Base-by-base conservation (phyloP, 2,888 invertebrate species). In the Epinotia ramella region DNA sequence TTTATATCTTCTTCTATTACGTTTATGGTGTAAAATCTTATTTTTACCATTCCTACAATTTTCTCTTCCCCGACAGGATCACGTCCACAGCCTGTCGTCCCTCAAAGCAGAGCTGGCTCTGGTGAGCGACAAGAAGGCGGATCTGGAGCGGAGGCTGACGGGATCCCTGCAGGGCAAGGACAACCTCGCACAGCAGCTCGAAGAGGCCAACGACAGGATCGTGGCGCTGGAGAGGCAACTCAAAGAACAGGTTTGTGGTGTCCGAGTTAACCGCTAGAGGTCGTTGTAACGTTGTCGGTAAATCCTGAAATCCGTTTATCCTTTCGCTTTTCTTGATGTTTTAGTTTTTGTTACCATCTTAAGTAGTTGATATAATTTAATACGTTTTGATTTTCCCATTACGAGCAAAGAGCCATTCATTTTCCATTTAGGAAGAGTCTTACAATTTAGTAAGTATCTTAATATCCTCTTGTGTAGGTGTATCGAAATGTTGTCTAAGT, bases 131-230 rank as follows among this genome's bases (percentile, higher is more conserved):
- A 97, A 98, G 88, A 97, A 97, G 84, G 95, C 96, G 73, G 98
- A 99, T 81, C 92, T 99, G 82, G 99, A 99, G 89, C 95, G 97
- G 87, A 95, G 97, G 83, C 95, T 99, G 78, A 96, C 97, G 78
- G 94, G 95, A 78, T 95, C 97, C 9, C 95, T 97, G 18, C 96
- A 96, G 77, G 98, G 99, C 89, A 96, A 98, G 81, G 97, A 98
- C 78, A 96, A 96, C 78, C 94, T 98, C 71, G 95, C 96, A 69
- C 96, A 96, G 69, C 97, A 97, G 77, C 94, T 99, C 75, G 99
- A 99, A 79, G 98, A 99, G 89, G 97, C 98, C 57, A 97, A 97
- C 73, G 98, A 99, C 90, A 96, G 98, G 86, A 98, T 98, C 83
- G 93, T 97, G 82, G 96, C 97, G 82, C 95, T 99, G 82, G 98